Conservation (phyloP, 1,140 invertebrate genomes). For the Chironomus tepperi region DNA sequence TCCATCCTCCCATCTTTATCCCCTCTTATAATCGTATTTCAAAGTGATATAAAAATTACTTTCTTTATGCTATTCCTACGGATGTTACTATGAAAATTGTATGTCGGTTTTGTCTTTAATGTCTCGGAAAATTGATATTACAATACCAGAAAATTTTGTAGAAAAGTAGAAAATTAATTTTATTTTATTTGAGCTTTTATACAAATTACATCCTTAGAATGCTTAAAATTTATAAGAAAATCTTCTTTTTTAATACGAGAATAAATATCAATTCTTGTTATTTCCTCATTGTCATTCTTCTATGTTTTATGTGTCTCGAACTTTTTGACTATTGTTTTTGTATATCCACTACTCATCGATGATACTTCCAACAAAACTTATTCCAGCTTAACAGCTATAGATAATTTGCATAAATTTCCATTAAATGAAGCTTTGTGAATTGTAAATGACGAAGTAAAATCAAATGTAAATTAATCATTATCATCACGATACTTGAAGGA, state of each 20-base stretch:
- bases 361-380: too few species aligned
- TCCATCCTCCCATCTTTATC: neutral
- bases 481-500: too few species aligned
- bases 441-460: too few species aligned
- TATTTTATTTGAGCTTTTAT: neutral
- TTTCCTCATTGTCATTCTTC: neutral
- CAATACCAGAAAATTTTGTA: neutral
- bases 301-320: neutral
- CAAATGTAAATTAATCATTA: too few species aligned
- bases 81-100: neutral
- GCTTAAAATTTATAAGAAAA: neutral
- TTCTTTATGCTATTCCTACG: neutral
- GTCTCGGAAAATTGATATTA: slow-evolving; percentile 18
- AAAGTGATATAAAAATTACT: too few species aligned
- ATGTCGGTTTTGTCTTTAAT: neutral
- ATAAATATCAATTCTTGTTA: neutral
- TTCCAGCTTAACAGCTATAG: too few species aligned
- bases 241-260: neutral
- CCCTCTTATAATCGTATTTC: neutral
- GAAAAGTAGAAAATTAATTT: slow-evolving; percentile 19
- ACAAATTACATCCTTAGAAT: neutral
- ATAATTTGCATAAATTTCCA: too few species aligned
- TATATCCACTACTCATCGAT: neutral
- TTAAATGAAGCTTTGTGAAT: too few species aligned
- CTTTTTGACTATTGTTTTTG: neutral